Conservation (phyloP, 2,797 vertebrate genomes). For the Falco concolor region DNA sequence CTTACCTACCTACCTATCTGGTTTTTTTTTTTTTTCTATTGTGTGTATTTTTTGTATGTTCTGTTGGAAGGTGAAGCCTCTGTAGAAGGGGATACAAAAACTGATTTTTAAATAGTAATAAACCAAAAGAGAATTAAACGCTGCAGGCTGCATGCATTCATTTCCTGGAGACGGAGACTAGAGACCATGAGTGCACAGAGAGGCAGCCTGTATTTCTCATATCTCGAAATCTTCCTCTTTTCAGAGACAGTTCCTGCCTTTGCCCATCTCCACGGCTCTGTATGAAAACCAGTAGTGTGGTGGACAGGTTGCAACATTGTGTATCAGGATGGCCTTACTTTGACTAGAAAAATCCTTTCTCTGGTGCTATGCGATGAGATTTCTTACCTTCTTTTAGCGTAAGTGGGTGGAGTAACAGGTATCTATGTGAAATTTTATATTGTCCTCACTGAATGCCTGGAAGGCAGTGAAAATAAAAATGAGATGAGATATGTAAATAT, state of each 20-base stretch:
- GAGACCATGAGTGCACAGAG: background rate
- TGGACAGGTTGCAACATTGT: background rate
- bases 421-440: background rate
- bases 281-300: background rate
- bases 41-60: conserved; percentile 70
- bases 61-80: conserved; percentile 68
- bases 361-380: background rate
- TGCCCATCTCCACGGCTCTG: background rate
- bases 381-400: background rate
- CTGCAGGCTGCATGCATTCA: conserved; percentile 62
- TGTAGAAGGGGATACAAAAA: conserved; percentile 63
- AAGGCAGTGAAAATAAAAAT: background rate
- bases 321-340: background rate
- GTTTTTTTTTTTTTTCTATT: conserved; percentile 45
- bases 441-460: background rate
- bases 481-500: background rate
- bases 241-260: background rate
- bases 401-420: background rate
- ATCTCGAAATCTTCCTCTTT: background rate
- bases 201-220: background rate
- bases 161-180: conserved; percentile 38
- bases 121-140: conserved; percentile 67
- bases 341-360: background rate
- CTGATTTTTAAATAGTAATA: conserved; percentile 69
- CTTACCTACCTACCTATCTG: conserved; percentile 52